Conservation (phyloP, 2,888 invertebrate genomes). For the Cepaea hortensis region DNA sequence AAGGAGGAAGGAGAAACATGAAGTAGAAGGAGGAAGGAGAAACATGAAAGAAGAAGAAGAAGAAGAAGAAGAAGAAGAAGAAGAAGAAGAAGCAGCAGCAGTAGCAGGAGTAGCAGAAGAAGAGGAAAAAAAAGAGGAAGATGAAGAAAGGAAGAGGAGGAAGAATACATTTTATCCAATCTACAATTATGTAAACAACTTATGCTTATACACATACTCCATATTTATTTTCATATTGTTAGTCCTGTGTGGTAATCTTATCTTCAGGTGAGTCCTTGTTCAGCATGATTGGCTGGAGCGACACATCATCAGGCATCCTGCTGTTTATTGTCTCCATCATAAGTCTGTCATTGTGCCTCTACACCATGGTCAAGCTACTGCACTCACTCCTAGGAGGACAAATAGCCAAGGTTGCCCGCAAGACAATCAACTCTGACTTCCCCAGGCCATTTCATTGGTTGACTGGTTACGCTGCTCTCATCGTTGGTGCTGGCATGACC, state of each 20-base stretch:
- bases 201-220: no score
- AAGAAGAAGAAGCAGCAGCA: no score
- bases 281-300: conserved; percentile 59
- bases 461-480: conserved; percentile 68
- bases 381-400: conserved; percentile 66
- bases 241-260: background rate
- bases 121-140: no score
- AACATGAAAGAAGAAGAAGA: no score
- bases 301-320: conserved; percentile 62
- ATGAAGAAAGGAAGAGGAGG: no score
- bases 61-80: no score
- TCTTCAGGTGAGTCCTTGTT: conserved; percentile 60
- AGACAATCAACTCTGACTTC: conserved; percentile 69
- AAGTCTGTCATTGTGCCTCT: conserved; percentile 65
- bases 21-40: no score
- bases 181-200: no score
- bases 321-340: conserved; percentile 64
- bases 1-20: no score
- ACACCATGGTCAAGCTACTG: conserved; percentile 70
- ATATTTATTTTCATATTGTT: background rate
- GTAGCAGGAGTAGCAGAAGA: no score
- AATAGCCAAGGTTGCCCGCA: conserved; percentile 66
- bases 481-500: conserved; percentile 68
- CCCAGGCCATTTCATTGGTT: conserved; percentile 65
- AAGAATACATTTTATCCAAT: no score